phyloP scores from a whole-genome alignment of 1,140 invertebrate genomes.

The Drosophila eugracilis region DNA sequence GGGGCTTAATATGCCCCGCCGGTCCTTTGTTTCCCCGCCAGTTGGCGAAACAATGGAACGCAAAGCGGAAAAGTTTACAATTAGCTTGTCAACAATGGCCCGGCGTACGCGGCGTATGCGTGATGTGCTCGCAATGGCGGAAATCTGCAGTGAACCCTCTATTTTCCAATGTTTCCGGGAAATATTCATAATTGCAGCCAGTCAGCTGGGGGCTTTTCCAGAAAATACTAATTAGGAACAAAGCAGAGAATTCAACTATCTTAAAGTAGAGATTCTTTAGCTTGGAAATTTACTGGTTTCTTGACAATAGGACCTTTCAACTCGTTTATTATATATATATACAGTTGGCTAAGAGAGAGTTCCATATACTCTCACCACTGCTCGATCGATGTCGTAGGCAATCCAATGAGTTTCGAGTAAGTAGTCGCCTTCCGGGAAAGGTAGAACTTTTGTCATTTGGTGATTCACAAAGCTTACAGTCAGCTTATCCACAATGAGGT shows the following conservation, averaged over 20 bases:
- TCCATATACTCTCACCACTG: not conserved
- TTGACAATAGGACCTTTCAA: too few species aligned
- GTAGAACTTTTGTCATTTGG: not conserved
- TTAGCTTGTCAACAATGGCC: conserved; percentile 69
- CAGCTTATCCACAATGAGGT: not conserved
- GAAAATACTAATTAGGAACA: too few species aligned
- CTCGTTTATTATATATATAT: too few species aligned
- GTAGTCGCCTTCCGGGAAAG: not conserved
- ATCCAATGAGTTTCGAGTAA: not conserved
- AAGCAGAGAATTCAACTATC: too few species aligned
- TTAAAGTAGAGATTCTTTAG: too few species aligned
- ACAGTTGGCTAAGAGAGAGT: not conserved
- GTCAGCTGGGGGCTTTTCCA: not conserved
- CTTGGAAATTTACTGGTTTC: too few species aligned
- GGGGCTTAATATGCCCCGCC: conserved; percentile 37
- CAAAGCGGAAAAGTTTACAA: conserved; percentile 72
- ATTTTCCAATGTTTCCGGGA: not conserved
- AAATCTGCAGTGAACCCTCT: not conserved
- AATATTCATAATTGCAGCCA: not conserved
- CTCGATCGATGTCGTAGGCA: not conserved
- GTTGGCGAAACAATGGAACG: conserved; percentile 31
- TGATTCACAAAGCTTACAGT: not conserved
- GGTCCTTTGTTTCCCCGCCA: conserved; percentile 25
- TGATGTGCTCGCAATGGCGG: conserved; percentile 28
- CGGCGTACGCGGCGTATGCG: conserved; percentile 49